Conservation (phyloP, 2,797 vertebrate genomes). For the Sparidentex hasta region DNA sequence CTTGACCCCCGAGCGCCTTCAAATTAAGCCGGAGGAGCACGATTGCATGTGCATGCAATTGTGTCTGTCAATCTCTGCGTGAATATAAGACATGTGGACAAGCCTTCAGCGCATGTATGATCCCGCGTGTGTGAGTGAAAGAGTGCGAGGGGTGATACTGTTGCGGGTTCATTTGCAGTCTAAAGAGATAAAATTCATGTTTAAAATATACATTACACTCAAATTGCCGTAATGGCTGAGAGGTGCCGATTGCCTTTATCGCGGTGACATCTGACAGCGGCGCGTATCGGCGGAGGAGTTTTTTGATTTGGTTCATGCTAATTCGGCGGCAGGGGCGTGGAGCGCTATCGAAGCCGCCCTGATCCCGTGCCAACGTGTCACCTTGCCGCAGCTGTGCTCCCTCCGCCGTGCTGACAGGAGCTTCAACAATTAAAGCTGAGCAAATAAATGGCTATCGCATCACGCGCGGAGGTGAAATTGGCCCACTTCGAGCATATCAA, state of each 20-base stretch:
- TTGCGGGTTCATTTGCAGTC: constrained; percentile 42
- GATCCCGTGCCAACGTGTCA: constrained; percentile 69
- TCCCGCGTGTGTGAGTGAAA: constrained; percentile 36
- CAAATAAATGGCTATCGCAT: constrained; percentile 80
- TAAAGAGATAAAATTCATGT: constrained; percentile 43
- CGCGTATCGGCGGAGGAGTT: background rate
- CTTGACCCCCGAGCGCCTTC: constrained; percentile 81
- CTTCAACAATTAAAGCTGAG: constrained; percentile 83
- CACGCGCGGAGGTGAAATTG: constrained; percentile 64
- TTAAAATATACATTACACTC: constrained; percentile 57
- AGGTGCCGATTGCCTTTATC: constrained; percentile 55
- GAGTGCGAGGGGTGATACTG: constrained; percentile 6
- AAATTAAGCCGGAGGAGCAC: constrained; percentile 81
- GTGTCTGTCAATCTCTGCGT: constrained; percentile 82
- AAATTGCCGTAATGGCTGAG: constrained; percentile 36
- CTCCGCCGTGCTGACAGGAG: constrained; percentile 64
- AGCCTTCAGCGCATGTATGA: constrained; percentile 46
- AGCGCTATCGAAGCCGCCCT: constrained; percentile 52
- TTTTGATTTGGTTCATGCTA: constrained; percentile 47
- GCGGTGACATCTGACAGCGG: constrained; percentile 34
- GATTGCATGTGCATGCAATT: constrained; percentile 87
- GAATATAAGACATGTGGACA: constrained; percentile 83
- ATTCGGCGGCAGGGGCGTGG: constrained; percentile 25
- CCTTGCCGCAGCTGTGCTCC: constrained; percentile 67
- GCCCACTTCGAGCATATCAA: constrained; percentile 78